phyloP scores from a whole-genome alignment of 2,888 invertebrate species.

The Nomada goodeniana region DNA sequence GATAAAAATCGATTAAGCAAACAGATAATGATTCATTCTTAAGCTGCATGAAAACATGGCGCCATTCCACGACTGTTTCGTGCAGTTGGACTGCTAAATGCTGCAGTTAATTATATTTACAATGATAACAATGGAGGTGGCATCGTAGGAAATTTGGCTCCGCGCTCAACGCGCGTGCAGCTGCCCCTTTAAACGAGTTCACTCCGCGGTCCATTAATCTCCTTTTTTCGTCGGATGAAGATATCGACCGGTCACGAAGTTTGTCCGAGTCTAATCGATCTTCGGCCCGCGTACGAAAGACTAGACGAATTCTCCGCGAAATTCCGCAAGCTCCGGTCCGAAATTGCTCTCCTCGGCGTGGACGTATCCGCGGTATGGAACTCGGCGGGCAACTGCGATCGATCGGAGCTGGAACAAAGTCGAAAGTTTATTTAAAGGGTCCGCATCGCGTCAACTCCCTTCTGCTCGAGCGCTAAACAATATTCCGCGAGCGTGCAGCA shows the following conservation, averaged over 20 bases:
- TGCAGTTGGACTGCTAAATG: too few species aligned
- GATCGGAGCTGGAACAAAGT: slow-evolving; percentile 41
- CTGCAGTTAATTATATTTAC: too few species aligned
- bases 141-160: slow-evolving; percentile 27
- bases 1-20: slow-evolving; percentile 28
- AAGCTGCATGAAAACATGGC: neutral
- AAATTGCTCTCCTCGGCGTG: slow-evolving; percentile 54
- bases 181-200: slow-evolving; percentile 45
- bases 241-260: slow-evolving; percentile 60
- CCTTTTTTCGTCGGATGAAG: slow-evolving; percentile 60
- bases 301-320: slow-evolving; percentile 61
- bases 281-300: slow-evolving; percentile 40
- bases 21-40: neutral
- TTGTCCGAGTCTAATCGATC: slow-evolving; percentile 53
- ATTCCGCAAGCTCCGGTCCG: slow-evolving; percentile 62
- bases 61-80: neutral
- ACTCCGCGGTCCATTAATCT: slow-evolving; percentile 67
- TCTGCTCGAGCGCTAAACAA: slow-evolving; percentile 30
- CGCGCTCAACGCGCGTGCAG: slow-evolving; percentile 12
- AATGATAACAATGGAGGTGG: slow-evolving; percentile 11
- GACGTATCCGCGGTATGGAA: slow-evolving; percentile 48
- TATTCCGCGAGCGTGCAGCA: slow-evolving; percentile 24
- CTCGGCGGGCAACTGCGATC: slow-evolving; percentile 39
- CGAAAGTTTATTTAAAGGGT: slow-evolving; percentile 53
- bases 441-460: slow-evolving; percentile 30